phyloP scores from a whole-genome alignment of 2,797 vertebrate species.

The Artibeus lituratus region DNA sequence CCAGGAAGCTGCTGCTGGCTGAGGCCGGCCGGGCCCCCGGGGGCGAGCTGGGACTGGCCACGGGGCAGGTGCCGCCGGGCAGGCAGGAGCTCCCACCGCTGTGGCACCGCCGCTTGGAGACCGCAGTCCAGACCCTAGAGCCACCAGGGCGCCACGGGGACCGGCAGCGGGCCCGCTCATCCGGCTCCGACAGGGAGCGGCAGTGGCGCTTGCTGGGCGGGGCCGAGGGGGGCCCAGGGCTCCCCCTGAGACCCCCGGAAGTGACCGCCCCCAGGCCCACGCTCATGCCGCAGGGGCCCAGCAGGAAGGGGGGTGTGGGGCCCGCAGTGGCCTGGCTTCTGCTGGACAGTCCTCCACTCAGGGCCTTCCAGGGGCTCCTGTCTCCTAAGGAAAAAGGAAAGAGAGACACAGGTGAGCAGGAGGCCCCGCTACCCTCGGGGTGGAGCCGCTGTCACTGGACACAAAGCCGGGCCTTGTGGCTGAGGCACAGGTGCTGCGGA shows the following conservation, averaged over 20 bases:
- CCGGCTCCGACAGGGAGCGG: slow-evolving; percentile 84
- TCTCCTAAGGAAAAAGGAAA: slow-evolving; percentile 64
- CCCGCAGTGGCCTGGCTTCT: slow-evolving; percentile 66
- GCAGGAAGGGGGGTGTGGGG: slow-evolving; percentile 68
- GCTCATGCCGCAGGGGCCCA: slow-evolving; percentile 34
- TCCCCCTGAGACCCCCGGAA: slow-evolving; percentile 77
- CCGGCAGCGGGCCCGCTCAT: slow-evolving; percentile 83
- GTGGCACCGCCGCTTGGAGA: slow-evolving; percentile 85
- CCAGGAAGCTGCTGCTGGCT: slow-evolving; percentile 48
- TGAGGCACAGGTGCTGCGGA: background rate
- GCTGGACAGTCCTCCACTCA: slow-evolving; percentile 73
- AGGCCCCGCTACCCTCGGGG: background rate
- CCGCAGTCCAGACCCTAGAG: slow-evolving; percentile 85
- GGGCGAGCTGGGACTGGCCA: slow-evolving; percentile 76
- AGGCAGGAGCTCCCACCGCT: slow-evolving; percentile 81
- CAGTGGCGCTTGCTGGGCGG: slow-evolving; percentile 86
- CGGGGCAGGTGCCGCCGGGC: slow-evolving; percentile 75
- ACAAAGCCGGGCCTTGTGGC: background rate
- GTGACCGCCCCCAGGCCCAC: slow-evolving; percentile 79
- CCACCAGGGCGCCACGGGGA: slow-evolving; percentile 83
- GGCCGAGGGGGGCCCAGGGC: slow-evolving; percentile 78
- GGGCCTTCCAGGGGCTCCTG: slow-evolving; percentile 80
- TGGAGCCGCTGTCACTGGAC: rapidly evolving
- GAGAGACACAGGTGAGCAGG: background rate
- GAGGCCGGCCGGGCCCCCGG: background rate